These are phyloP conservation scores for Pangasius larnaudii DNA, from an alignment of 2,797 vertebrate genomes.

Conservation along the genomic window DNA sequence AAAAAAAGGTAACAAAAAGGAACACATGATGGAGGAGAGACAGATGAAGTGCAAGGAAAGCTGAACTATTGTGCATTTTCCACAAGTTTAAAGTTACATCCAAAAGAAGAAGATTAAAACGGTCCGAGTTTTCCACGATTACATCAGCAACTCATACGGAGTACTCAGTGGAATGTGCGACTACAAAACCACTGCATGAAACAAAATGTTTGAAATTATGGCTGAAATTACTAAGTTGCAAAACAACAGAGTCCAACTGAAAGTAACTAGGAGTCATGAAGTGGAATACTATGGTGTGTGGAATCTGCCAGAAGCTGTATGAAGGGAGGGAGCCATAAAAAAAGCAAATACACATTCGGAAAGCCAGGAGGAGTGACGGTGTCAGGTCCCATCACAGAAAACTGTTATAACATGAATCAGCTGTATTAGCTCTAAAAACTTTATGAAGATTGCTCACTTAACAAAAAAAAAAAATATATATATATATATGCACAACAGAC, in stretches of 20 bases:
- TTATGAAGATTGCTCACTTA: neutral
- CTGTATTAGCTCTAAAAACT: neutral
- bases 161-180: neutral
- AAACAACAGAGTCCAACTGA: conserved; percentile 10
- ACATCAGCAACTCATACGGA: neutral
- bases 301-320: conserved; percentile 59
- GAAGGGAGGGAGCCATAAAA: conserved; percentile 29
- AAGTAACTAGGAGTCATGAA: conserved; percentile 19
- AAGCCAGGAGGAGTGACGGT: conserved; percentile 21
- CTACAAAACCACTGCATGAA: neutral
- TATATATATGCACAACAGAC: neutral
- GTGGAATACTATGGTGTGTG: conserved; percentile 7
- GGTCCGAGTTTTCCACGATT: neutral
- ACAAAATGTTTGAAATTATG: neutral
- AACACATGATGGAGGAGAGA: conserved; percentile 33
- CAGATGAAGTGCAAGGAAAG: conserved; percentile 40
- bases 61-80: conserved; percentile 11
- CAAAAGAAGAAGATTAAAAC: conserved; percentile 18
- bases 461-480: neutral
- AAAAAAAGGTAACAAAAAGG: neutral
- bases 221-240: neutral
- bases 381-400: conserved; percentile 31
- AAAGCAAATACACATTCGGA: conserved; percentile 3
- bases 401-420: neutral
- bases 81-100: neutral